Evolutionary conservation across 2,113 vertebrate genomes (phyloP), one percentile per base, ranked within the genome.

Genomic region (Chaetodon trifascialis): DNA sequence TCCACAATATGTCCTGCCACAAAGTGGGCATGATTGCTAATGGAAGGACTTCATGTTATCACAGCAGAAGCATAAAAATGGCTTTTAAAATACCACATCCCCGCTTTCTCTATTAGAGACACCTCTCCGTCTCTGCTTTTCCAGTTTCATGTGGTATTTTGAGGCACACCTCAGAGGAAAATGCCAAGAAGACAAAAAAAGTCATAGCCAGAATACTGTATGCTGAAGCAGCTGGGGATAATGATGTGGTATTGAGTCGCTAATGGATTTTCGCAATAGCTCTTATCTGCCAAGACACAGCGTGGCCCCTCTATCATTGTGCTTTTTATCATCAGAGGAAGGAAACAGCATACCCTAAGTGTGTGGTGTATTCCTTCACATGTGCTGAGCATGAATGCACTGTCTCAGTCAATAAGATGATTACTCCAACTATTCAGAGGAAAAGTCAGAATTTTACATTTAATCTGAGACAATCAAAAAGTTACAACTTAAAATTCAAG

Each of bases 201-300:
- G 74, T 79, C 67, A 90, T 82, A 87, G 78, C 51, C 59, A 38
- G 83, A 78, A 86, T 89, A 83, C 86, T 89, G 84, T 90, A 55
- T 56, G 73, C 76, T 88, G 70, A 89, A 92, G 86, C 71, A 86
- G 73, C 80, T 72, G 68, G 80, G 10, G 51, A 80, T 91, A 88
- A 92, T 86, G 88, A 86, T 77, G 76, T 82, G 69, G 76, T 82
- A 73, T 77, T 85, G 90, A 94, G 87, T 85, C 90, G 86, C 88
- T 92, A 92, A 93, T 92, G 86, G 84, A 86, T 92, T 88, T 92
- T 85, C 46, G 52, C 80, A 91, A 90, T 86, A 68, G 90, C 87
- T 91, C 85, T 84, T 81, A 85, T 83, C 47, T 87, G 72, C 51
- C 46, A 71, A 82, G 89, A 84, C 84, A 67, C 76, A 76, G 82